Evolutionary conservation across 1,140 invertebrate genomes (phyloP), one percentile per base, ranked within the genome.

Genomic region (Trissolcus basalis): DNA sequence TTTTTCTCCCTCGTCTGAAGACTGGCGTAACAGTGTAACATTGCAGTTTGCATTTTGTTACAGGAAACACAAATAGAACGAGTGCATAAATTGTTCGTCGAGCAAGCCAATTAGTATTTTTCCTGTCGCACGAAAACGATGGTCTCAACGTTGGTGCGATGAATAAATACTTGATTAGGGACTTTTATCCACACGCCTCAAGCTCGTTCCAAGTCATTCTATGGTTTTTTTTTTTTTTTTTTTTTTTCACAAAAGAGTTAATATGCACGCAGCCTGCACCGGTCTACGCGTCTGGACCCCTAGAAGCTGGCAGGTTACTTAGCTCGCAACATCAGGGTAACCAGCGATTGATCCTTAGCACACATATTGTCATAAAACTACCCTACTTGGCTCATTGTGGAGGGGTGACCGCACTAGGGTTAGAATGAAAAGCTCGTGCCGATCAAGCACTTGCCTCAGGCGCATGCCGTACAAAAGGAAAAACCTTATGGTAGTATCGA

Each of bases 401-500:
- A 68, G 36, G 78, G 78, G 78, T 47, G 65, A 63, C 64, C 64
- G 45, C 44, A 45, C 55, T 80, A 70, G 78, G 78, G 78, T 72
- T 70, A 74, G 67, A 59, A 78, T 80, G 72, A 80, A 80, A 80
- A 80, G 78, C 75, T 60, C 51, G 68, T 65, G 64, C 75, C 78
- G 73, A 70, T 70, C 74, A 67, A 73, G 67, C 75, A 78, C 67
- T 80, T 75, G 78, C 71, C 61, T 59, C 55, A 53, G 71, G 75
- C 70, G 47, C 59, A 51, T 64, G 49, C 56, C 14, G 50, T 48
- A 75, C 48, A 71, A 75, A 64, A 75, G 68, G 63, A 55, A 75
- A 78, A 71, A 68, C 71, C 63, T 55, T 13, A 59, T 39, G 27
- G 47, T 32, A 49, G 27, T 63, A 69, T 75, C 58, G 61, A 61